A percentile compares a stretch with the other conserved stretches of the same genome.
phyloP scores from a whole-genome alignment of 2,888 invertebrate genomes.

The Agonopterix heracliana region DNA sequence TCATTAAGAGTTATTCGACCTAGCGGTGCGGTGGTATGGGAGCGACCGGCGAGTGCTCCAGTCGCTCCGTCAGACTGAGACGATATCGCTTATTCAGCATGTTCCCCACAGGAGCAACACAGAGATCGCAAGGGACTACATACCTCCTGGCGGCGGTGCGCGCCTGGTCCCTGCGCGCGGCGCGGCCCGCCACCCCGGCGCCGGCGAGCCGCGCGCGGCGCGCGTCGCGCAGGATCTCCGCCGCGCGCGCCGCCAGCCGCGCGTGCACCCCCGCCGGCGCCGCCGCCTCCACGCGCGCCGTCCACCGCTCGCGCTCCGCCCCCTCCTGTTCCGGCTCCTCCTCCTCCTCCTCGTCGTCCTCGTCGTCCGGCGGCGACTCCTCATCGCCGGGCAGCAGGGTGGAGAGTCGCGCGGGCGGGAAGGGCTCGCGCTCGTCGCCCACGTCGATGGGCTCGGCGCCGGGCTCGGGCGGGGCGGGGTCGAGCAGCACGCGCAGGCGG shows the following conservation, averaged over 20 bases:
- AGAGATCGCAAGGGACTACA: no score
- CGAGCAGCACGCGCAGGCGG: conserved; percentile 35
- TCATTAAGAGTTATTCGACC: no score
- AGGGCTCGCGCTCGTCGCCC: conserved; percentile 17
- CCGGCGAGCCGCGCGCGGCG: conserved; percentile 36
- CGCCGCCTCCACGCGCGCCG: conserved; percentile 13
- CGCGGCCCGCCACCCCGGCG: conserved; percentile 17
- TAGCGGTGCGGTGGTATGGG: no score
- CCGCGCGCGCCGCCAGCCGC: conserved; percentile 31
- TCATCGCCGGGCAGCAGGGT: conserved; percentile 8
- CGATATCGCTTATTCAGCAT: no score
- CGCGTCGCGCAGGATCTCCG: conserved; percentile 30
- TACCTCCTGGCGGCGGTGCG: conserved; percentile 10
- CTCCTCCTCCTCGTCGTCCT: conserved; percentile 3
- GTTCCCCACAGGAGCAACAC: no score
- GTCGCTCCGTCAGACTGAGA: no score
- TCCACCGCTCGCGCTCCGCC: conserved; percentile 31
- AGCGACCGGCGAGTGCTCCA: no score
- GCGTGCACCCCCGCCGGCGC: conserved; percentile 35
- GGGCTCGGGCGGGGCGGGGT: conserved; percentile 19
- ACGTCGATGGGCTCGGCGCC: conserved; percentile 12
- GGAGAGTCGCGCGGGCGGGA: background rate
- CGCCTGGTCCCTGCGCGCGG: conserved; percentile 24
- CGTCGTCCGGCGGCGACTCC: conserved; percentile 11
- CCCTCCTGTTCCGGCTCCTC: conserved; percentile 27